phyloP scores from a whole-genome alignment of 2,797 vertebrate genomes.

The Aldrovandia affinis region DNA sequence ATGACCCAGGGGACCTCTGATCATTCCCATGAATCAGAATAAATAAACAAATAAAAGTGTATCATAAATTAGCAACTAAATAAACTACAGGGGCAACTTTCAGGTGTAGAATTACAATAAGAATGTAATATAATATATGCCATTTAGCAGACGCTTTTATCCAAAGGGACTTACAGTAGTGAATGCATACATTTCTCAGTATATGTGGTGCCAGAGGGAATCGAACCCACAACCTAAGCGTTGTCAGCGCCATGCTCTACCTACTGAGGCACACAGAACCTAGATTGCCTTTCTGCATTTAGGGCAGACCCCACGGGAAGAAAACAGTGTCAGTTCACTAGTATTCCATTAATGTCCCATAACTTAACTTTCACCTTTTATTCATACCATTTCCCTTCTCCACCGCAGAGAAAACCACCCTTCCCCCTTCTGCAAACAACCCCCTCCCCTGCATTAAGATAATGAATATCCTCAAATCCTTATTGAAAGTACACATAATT shows the following conservation, averaged over 20 bases:
- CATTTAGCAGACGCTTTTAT: no score
- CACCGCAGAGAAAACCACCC: slow-evolving; percentile 30
- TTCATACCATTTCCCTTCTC: slow-evolving; percentile 18
- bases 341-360: slow-evolving; percentile 16
- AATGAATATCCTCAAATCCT: slow-evolving; percentile 69
- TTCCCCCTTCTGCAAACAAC: slow-evolving; percentile 53
- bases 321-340: slow-evolving; percentile 16
- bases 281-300: background rate
- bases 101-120: background rate
- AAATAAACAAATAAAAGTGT: background rate
- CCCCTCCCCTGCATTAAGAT: slow-evolving; percentile 63
- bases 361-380: slow-evolving; percentile 21
- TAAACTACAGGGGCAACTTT: background rate
- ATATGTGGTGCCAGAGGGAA: no score
- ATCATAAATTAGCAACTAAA: background rate
- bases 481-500: slow-evolving; percentile 68
- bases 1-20: background rate
- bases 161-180: no score
- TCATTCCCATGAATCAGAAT: background rate
- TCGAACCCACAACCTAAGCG: no score
- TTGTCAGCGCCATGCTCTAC: no score
- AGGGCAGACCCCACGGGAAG: background rate
- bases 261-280: no score
- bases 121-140: no score
- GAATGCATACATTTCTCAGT: no score